A percentile compares a stretch with the other conserved stretches of the same genome.
Evolutionary conservation across 2,888 invertebrate genomes (phyloP).

Genomic region (Lathronympha strigana): DNA sequence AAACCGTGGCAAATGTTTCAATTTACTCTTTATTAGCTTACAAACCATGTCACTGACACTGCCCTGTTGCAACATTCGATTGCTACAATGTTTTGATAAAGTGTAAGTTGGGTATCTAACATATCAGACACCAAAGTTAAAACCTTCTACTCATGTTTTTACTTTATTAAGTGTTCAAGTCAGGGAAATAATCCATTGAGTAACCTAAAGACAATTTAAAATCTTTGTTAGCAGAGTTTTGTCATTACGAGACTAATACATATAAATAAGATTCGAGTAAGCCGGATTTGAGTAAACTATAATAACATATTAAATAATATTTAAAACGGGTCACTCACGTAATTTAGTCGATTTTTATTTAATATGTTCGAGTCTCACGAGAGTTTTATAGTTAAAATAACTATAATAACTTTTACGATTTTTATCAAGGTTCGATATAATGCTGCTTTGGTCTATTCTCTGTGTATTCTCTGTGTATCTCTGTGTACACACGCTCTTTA

Average conservation of each 20-base stretch:
- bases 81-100: too few relatives aligned
- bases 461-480: constrained; percentile 11
- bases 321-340: too few relatives aligned
- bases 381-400: too few relatives aligned
- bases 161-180: background rate
- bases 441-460: constrained; percentile 3
- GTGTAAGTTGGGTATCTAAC: background rate
- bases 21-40: too few relatives aligned
- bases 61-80: too few relatives aligned
- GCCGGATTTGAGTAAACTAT: background rate
- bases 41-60: too few relatives aligned
- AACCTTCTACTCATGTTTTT: background rate
- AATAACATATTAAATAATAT: too few relatives aligned
- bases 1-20: too few relatives aligned
- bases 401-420: background rate
- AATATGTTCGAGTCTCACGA: too few relatives aligned
- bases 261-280: background rate
- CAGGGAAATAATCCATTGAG: background rate
- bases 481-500: background rate
- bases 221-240: background rate
- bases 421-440: constrained; percentile 1
- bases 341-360: too few relatives aligned
- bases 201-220: background rate
- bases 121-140: background rate
- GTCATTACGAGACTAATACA: background rate